Conservation (phyloP, 2,888 invertebrate genomes). For the Eristalis tenax region DNA sequence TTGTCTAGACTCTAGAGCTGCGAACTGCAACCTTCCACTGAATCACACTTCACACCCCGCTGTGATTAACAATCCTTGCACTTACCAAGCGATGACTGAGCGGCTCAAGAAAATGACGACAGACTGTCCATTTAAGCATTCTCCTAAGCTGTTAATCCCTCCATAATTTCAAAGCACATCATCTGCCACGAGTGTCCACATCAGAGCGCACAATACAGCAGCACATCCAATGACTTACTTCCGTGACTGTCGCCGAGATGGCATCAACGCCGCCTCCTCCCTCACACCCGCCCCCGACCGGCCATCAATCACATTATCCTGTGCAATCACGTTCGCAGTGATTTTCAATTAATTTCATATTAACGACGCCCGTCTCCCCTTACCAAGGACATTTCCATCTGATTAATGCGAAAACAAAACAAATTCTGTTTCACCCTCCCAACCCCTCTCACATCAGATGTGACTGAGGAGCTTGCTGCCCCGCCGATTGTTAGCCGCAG, state of each 20-base stretch:
- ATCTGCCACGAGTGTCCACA: background rate
- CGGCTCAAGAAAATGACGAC: too few relatives aligned
- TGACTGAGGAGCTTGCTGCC: background rate
- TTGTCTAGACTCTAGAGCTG: too few relatives aligned
- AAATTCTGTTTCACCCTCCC: background rate
- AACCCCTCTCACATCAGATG: background rate
- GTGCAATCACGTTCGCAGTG: conserved; percentile 30
- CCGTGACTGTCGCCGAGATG: background rate
- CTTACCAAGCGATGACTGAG: too few relatives aligned
- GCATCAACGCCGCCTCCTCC: background rate
- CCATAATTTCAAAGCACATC: background rate
- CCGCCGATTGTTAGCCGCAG: background rate
- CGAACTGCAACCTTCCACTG: too few relatives aligned
- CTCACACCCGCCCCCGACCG: background rate
- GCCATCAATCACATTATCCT: background rate
- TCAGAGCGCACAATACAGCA: background rate
- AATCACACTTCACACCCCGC: too few relatives aligned
- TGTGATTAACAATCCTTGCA: too few relatives aligned
- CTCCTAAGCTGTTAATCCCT: background rate
- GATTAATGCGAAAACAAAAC: conserved; percentile 22
- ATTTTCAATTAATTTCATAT: conserved; percentile 50
- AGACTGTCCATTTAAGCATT: background rate
- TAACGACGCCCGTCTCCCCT: background rate
- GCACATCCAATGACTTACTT: background rate
- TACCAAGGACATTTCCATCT: background rate